These are phyloP conservation scores for Pseudonaja textilis DNA, from an alignment of 2,113 vertebrate species.

Conservation along the genomic window DNA sequence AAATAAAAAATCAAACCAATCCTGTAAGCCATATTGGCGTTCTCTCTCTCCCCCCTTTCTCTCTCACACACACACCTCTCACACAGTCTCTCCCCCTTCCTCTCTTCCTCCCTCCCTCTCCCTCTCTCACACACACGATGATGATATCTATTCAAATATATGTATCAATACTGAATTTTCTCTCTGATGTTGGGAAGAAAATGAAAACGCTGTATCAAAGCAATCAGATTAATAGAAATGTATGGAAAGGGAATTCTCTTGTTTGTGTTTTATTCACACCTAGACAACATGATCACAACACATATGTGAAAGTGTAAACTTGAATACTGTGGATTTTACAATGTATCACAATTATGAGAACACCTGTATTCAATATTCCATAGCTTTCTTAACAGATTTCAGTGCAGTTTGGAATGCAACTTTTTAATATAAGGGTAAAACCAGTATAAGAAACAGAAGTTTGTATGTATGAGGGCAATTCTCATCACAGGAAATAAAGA, in stretches of 20 bases:
- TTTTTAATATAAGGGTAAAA: background rate
- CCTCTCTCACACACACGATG: background rate
- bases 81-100: too few species aligned
- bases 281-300: slow-evolving; percentile 20
- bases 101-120: too few species aligned
- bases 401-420: background rate
- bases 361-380: slow-evolving; percentile 24
- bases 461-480: background rate
- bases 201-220: background rate
- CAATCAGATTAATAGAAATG: slow-evolving; percentile 21
- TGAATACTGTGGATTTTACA: slow-evolving; percentile 18
- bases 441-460: background rate
- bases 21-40: background rate
- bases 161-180: background rate
- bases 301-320: slow-evolving; percentile 30
- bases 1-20: background rate
- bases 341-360: slow-evolving; percentile 22
- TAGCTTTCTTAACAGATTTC: slow-evolving; percentile 26
- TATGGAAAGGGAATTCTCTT: slow-evolving; percentile 16
- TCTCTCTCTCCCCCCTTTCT: too few species aligned
- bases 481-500: background rate
- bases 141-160: background rate
- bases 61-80: background rate
- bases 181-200: background rate
- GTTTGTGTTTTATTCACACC: slow-evolving; percentile 34